Percentiles rank a stretch among this genome's conserved stretches.
These are phyloP conservation scores for Hippocampus comes DNA, from an alignment of 2,113 vertebrate species.

Conservation along the genomic window DNA sequence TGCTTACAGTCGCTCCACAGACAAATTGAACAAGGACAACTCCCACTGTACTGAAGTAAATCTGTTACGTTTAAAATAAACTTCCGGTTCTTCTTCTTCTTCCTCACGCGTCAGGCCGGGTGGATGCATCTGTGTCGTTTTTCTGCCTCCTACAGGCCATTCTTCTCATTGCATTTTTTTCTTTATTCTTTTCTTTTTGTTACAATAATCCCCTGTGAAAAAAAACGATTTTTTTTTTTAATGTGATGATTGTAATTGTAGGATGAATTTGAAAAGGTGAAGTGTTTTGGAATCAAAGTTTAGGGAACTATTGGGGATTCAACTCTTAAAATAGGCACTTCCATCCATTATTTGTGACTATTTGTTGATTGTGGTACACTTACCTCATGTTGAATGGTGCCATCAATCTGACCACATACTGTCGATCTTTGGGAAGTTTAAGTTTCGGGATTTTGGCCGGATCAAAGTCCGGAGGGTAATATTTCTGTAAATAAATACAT, in stretches of 20 bases:
- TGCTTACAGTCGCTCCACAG: conserved; percentile 41
- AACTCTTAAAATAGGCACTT: not conserved
- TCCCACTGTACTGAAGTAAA: not conserved
- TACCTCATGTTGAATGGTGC: conserved; percentile 90
- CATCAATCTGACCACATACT: conserved; percentile 89
- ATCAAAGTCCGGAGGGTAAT: conserved; percentile 91
- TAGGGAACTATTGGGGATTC: too few relatives aligned
- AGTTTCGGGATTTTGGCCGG: conserved; percentile 87
- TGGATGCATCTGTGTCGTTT: not conserved
- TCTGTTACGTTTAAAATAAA: not conserved
- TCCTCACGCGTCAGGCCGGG: not conserved
- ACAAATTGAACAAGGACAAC: not conserved
- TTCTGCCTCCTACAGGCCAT: not conserved
- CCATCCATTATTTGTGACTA: not conserved
- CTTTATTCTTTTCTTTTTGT: too few relatives aligned
- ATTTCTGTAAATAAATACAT: conserved; percentile 78
- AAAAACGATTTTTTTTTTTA: too few relatives aligned
- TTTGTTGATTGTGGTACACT: conserved; percentile 9
- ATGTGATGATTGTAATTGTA: too few relatives aligned
- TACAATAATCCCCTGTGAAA: too few relatives aligned
- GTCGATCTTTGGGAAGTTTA: conserved; percentile 86
- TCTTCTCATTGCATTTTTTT: not conserved
- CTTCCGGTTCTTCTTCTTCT: conserved; percentile 31
- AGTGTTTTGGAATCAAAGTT: not conserved
- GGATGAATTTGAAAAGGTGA: too few relatives aligned